Evolutionary conservation across 2,888 invertebrate genomes (phyloP), one percentile per base, ranked within the genome.

Genomic region (Zygogramma bicolorata): DNA sequence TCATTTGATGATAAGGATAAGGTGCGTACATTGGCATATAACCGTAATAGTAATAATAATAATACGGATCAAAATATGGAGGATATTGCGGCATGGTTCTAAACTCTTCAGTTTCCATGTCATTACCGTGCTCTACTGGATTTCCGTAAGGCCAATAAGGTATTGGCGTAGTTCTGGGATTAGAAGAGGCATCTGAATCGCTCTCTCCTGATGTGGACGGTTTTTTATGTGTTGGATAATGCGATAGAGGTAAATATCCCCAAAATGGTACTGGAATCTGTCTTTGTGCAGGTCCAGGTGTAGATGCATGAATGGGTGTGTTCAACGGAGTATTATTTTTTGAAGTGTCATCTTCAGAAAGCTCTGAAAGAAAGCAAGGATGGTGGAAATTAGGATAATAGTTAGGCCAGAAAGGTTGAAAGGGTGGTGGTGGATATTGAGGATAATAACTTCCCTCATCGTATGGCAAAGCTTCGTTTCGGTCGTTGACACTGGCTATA

Each of bases 401-500:
- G 29, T 40, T 31, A n/a, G 38, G 80, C 80, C 83, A 85, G 75
- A 82, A 84, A 22, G 80, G 80, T 75, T 83, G 83, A 79, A 76
- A 82, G 76, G 75, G 81, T 71, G 77, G 83, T 80, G 69, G 81
- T 79, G 83, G 82, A 70, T 82, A 81, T 68, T 79, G 79, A 71
- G 82, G 83, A 68, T 81, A 82, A 77, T 83, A 81, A 72, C 82
- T 77, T 78, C 82, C 79, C 78, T 82, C 82, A 71, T 81, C 80
- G 77, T 79, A 79, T 76, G 79, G 82, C 79, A 82, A 75, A 79
- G 82, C 82, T 81, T 83, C 84, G 79, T 78, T 78, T 75, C 71
- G 74, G 73, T 81, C 78, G 80, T 84, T 84, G 84, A 82, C 85
- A 85, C 85, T 86, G 82, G 86, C 87, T 87, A 86, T 83, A 87